Conservation (phyloP, 2,113 vertebrate species). For the cattle (Bos taurus) region DNA sequence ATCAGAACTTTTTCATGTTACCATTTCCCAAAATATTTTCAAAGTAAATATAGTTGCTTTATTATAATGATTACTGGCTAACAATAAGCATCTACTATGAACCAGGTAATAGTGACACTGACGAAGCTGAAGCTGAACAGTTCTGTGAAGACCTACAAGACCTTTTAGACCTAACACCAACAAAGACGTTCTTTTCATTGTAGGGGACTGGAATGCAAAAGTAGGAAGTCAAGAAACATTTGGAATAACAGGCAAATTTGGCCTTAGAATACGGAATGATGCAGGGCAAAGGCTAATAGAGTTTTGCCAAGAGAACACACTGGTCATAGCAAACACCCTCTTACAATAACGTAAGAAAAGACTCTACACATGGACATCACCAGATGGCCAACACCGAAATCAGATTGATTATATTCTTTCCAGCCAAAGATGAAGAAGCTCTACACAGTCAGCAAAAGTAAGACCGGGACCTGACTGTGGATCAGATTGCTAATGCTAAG, state of each 20-base stretch:
- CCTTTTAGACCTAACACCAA: background rate
- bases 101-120: background rate
- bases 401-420: background rate
- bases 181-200: background rate
- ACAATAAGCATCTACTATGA: background rate
- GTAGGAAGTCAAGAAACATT: background rate
- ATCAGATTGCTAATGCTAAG: background rate
- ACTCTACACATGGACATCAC: background rate
- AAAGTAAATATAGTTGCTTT: background rate
- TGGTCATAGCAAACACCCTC: background rate
- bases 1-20: background rate
- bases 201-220: background rate
- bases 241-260: background rate
- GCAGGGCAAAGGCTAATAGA: background rate
- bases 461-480: background rate
- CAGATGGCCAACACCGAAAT: background rate
- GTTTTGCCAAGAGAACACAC: background rate
- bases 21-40: background rate
- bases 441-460: background rate
- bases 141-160: background rate
- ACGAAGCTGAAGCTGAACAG: background rate
- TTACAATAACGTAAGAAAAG: background rate
- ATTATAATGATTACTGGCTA: background rate
- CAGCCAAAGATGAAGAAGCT: background rate
- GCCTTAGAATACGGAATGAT: background rate